phyloP scores from a whole-genome alignment of 2,888 invertebrate species.

The Leptarthrus brevirostris region DNA sequence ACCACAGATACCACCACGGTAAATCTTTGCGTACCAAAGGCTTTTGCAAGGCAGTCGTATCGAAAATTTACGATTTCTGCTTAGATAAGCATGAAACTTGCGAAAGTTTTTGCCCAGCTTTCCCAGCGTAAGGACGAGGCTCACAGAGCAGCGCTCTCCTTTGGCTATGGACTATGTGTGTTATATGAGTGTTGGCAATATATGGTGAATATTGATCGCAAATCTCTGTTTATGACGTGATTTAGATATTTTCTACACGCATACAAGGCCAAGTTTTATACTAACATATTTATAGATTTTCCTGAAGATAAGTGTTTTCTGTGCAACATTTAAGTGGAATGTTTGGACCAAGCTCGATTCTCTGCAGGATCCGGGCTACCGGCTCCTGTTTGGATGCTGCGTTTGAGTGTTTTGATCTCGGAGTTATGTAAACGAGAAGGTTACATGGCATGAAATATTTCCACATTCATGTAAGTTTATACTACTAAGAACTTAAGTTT shows the following conservation, averaged over 20 bases:
- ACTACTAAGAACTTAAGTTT: not conserved
- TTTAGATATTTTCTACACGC: slow-evolving; percentile 43
- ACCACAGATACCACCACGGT: slow-evolving; percentile 16
- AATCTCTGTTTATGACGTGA: slow-evolving; percentile 48
- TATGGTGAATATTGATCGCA: slow-evolving; percentile 48
- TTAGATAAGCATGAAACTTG: slow-evolving; percentile 49
- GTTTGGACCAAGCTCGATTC: not conserved
- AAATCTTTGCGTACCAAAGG: slow-evolving; percentile 44
- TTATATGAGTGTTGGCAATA: slow-evolving; percentile 32
- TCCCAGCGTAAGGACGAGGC: slow-evolving; percentile 33
- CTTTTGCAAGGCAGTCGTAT: slow-evolving; percentile 48
- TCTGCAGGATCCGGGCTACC: not conserved
- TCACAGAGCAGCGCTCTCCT: slow-evolving; percentile 3
- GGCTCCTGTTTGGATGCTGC: not conserved
- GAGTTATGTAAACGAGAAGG: not conserved
- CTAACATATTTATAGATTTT: slow-evolving; percentile 40
- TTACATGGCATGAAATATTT: not conserved
- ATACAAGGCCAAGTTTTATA: slow-evolving; percentile 2
- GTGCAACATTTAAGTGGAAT: not conserved
- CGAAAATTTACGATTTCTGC: slow-evolving; percentile 48
- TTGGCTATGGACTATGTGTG: slow-evolving; percentile 19
- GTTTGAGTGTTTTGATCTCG: not conserved
- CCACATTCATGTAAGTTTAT: not conserved
- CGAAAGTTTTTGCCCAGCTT: slow-evolving; percentile 45
- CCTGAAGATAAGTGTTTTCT: slow-evolving; percentile 28